These are phyloP conservation scores for Argyra leucocephala DNA, from an alignment of 2,888 invertebrate genomes.

Conservation along the genomic window DNA sequence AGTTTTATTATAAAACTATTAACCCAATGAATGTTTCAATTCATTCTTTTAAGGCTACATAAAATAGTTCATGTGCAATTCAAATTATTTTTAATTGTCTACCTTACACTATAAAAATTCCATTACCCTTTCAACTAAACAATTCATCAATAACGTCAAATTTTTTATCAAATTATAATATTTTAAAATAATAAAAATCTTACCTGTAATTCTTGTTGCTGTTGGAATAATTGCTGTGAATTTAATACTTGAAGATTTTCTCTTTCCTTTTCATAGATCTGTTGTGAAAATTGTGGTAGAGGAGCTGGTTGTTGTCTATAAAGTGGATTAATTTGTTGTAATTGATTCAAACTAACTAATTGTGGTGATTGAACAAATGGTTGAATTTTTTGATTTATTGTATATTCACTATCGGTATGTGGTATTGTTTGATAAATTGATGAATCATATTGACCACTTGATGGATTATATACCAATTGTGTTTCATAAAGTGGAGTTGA, in stretches of 20 bases:
- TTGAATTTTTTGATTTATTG: constrained; percentile 63
- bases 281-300: constrained; percentile 39
- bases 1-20: no score
- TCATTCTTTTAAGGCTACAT: no score
- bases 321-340: constrained; percentile 43
- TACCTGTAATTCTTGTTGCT: constrained; percentile 55
- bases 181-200: no score
- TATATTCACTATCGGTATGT: constrained; percentile 61
- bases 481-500: constrained; percentile 65
- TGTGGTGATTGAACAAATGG: constrained; percentile 56
- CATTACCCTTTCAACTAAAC: no score
- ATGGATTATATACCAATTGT: constrained; percentile 66
- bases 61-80: no score
- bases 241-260: constrained; percentile 52
- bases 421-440: constrained; percentile 67
- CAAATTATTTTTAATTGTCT: no score
- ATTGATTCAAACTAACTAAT: constrained; percentile 51
- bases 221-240: constrained; percentile 56
- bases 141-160: no score
- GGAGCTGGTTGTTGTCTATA: constrained; percentile 28
- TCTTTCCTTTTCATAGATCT: constrained; percentile 51
- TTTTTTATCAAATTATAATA: no score
- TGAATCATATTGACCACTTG: constrained; percentile 68
- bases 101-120: no score
- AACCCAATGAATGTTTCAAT: no score